Conservation (phyloP, 2,113 vertebrate genomes). For the Mustelus asterias region DNA sequence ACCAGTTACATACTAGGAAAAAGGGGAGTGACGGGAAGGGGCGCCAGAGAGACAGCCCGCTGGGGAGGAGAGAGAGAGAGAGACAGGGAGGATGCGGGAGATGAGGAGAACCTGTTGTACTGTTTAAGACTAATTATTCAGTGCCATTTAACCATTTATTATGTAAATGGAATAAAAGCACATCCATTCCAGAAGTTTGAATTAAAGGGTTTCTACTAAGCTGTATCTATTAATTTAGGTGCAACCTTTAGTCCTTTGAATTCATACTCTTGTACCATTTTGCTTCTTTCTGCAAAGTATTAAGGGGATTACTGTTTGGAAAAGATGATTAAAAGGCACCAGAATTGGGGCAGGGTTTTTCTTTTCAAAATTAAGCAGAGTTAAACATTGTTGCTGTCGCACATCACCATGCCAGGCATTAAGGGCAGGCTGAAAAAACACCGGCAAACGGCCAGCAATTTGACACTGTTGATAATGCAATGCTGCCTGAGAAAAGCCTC, state of each 20-base stretch:
- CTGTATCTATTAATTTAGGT: neutral
- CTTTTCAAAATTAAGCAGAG: neutral
- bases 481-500: neutral
- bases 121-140: neutral
- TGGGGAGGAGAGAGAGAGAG: no score
- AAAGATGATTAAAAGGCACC: neutral
- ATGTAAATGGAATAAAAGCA: neutral
- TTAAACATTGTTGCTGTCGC: neutral
- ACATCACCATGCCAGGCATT: neutral
- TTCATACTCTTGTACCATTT: neutral
- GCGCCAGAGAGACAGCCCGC: no score
- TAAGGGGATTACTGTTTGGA: neutral
- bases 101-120: neutral
- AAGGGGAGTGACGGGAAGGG: no score
- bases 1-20: no score
- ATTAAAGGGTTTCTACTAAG: neutral
- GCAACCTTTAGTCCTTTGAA: neutral
- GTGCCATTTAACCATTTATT: neutral
- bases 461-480: neutral
- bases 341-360: neutral
- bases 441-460: neutral
- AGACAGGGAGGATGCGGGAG: no score
- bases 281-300: neutral
- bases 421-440: neutral
- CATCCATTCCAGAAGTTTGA: neutral